A percentile compares a stretch with the other conserved stretches of the same genome.
Evolutionary conservation across 2,888 invertebrate species (phyloP).

Genomic region (Leptinotarsa peninsularis): DNA sequence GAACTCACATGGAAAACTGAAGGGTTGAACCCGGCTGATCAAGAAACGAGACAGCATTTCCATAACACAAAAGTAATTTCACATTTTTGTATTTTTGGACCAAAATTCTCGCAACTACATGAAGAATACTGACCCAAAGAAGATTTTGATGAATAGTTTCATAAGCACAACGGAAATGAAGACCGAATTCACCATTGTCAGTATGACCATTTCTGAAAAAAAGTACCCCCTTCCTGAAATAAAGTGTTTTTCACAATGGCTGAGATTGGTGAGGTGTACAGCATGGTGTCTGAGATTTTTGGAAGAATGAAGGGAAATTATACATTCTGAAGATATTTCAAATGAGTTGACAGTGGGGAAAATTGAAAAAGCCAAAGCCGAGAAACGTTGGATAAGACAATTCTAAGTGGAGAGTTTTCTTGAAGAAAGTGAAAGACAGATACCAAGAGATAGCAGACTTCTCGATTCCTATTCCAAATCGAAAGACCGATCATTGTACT

Average conservation of each 20-base stretch:
- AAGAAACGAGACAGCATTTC: neutral
- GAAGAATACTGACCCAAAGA: conserved; percentile 5
- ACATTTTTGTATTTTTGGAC: neutral
- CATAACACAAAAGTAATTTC: neutral
- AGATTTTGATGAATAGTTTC: neutral
- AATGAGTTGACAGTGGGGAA: too few relatives aligned
- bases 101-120: neutral
- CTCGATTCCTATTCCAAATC: too few relatives aligned
- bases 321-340: too few relatives aligned
- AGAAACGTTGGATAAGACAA: too few relatives aligned
- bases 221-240: neutral
- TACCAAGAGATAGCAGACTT: too few relatives aligned
- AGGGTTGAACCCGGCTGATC: neutral
- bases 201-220: neutral
- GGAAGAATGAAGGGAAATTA: too few relatives aligned
- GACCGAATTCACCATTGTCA: neutral
- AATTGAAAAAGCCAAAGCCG: too few relatives aligned
- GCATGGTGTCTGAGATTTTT: neutral
- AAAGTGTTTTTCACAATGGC: neutral
- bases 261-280: neutral
- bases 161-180: neutral
- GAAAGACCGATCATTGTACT: too few relatives aligned
- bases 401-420: too few relatives aligned
- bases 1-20: neutral
- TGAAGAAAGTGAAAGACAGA: too few relatives aligned